phyloP scores from a whole-genome alignment of 2,888 invertebrate genomes.

The Harmothoe impar region DNA sequence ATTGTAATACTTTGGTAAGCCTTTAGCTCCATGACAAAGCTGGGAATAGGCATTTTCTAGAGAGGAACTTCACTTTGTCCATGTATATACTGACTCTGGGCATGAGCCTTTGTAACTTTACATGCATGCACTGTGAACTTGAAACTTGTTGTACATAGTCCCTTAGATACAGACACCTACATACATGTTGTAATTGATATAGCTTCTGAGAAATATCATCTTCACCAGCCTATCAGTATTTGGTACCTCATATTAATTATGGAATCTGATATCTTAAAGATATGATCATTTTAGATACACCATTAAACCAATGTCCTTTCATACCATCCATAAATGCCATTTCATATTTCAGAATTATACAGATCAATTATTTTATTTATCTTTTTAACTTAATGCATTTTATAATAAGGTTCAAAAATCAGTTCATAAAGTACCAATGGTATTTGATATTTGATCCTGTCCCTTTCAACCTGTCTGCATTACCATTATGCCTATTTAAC shows the following conservation, averaged over 20 bases:
- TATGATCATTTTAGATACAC: not conserved
- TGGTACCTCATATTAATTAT: not conserved
- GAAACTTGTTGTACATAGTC: not conserved
- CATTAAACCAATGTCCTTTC: not conserved
- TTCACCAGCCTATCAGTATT: not conserved
- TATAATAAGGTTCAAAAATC: no score
- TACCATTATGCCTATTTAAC: no score
- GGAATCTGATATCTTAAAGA: not conserved
- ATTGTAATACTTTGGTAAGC: not conserved
- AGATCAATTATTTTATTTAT: not conserved
- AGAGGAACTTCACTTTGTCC: not conserved
- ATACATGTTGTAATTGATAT: not conserved
- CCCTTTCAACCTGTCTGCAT: no score
- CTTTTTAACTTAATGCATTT: no score
- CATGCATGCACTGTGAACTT: not conserved
- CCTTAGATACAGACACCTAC: not conserved
- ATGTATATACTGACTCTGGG: no score
- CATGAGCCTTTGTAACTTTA: not conserved
- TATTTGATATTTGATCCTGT: no score
- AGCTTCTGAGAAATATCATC: not conserved
- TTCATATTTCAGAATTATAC: constrained; percentile 13
- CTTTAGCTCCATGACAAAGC: not conserved
- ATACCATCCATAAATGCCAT: not conserved
- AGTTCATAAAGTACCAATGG: no score
- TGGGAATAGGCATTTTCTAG: not conserved